Percentiles rank a stretch among this genome's conserved stretches.
Evolutionary conservation across 2,797 vertebrate genomes (phyloP).

Genomic region (Lepilemur ruficaudatus): DNA sequence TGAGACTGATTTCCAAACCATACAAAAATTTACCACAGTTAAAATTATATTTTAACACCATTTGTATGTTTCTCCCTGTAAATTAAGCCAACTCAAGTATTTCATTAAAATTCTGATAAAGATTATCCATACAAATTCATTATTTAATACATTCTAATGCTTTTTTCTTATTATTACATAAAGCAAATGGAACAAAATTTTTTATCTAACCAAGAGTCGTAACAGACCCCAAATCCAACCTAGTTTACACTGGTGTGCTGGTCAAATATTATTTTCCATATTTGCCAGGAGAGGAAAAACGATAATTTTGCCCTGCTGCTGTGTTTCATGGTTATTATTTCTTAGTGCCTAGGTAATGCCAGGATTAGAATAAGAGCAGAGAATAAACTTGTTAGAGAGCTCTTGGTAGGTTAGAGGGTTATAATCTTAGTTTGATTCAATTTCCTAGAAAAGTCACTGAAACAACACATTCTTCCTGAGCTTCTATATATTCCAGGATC

Average conservation of each 20-base stretch:
- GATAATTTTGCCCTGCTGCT: not conserved
- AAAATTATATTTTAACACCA: not conserved
- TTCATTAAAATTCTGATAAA: conserved; percentile 30
- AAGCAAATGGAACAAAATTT: not conserved
- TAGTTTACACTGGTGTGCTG: not conserved
- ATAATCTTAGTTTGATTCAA: not conserved
- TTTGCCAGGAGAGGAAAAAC: not conserved
- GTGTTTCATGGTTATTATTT: not conserved
- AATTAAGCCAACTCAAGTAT: not conserved
- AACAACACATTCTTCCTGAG: not conserved
- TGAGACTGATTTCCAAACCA: not conserved
- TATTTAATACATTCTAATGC: not conserved
- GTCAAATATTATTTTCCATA: not conserved
- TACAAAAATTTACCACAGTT: conserved; percentile 7
- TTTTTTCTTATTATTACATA: conserved; percentile 1
- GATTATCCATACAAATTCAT: not conserved
- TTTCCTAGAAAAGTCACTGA: not conserved
- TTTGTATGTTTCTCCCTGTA: not conserved
- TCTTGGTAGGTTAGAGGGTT: not conserved
- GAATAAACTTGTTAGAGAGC: not conserved
- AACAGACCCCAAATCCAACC: not conserved
- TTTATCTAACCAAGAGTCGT: not conserved
- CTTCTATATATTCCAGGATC: not conserved
- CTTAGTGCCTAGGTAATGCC: not conserved
- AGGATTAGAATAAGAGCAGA: not conserved